Evolutionary conservation across 2,797 vertebrate species (phyloP).

Genomic region (Stomatorhinus walkeri): DNA sequence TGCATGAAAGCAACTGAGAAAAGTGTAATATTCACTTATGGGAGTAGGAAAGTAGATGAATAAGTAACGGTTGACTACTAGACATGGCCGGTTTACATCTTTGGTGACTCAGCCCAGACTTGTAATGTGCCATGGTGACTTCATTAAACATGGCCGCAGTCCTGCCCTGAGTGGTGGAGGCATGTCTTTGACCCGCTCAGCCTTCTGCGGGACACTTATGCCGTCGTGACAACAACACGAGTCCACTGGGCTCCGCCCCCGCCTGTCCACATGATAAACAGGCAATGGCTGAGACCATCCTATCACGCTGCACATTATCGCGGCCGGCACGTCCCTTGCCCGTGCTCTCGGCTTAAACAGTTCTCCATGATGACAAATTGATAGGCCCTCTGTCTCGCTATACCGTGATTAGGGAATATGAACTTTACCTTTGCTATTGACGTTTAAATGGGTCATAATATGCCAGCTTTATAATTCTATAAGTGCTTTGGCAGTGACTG

Average conservation of each 20-base stretch:
- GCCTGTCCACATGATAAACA: not conserved
- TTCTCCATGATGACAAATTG: slow-evolving; percentile 14
- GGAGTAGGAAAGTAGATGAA: not conserved
- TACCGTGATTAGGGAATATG: slow-evolving; percentile 7
- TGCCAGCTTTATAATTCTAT: slow-evolving; percentile 12
- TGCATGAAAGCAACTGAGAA: not conserved
- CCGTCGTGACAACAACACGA: not conserved
- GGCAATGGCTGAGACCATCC: not conserved
- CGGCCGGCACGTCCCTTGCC: not conserved
- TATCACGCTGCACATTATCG: not conserved
- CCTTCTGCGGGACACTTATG: not conserved
- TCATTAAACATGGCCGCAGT: not conserved
- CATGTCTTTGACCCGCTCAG: not conserved
- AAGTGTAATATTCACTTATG: not conserved
- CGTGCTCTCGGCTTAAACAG: not conserved
- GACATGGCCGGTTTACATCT: not conserved
- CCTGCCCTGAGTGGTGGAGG: not conserved
- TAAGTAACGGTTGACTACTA: not conserved
- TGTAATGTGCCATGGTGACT: not conserved
- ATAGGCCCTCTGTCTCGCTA: not conserved
- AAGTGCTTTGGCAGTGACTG: slow-evolving; percentile 17
- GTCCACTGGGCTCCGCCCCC: not conserved
- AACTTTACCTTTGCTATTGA: slow-evolving; percentile 17
- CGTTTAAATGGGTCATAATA: slow-evolving; percentile 18
- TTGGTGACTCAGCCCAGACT: not conserved